Base-by-base conservation (phyloP, 1,140 invertebrate genomes). In the Cheumatopsyche charites region DNA sequence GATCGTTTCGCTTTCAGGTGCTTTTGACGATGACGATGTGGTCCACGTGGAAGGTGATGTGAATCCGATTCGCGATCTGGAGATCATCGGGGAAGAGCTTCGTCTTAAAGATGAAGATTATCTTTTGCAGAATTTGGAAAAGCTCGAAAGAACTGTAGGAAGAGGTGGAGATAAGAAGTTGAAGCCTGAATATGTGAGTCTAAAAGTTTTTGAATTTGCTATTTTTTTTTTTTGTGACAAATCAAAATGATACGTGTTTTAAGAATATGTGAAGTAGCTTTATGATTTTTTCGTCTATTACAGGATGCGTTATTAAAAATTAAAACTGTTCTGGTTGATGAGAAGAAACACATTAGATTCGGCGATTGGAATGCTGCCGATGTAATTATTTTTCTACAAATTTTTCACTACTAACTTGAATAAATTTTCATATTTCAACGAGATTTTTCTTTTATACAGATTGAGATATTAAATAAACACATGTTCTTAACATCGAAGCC, bases 41-140 rank as follows among this genome's bases (percentile, higher is more conserved):
- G 97, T 95, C 29, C 98, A 99, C 79, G 91, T 99, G 0, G 98
- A 99, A 82, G 98, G 98, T 7, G 97, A 99, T 66, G 96, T 99
- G 0, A 93, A 99, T 82, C 98, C 98, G 0, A 90, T 98, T 0
- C 86, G 98, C 62, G 98, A 99, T 87, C 86, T 99, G 75, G 95
- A 96, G 75, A 99, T 98, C 45, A 99, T 99, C 76, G 90, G 89
- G 73, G 95, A 99, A 78, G 98, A 99, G 82, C 83, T 99, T 19
- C 86, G 96, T 9, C 85, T 98, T 2, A 99, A 99, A 82, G 98
- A 99, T 79, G 88, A 93, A 75, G 96, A 98, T 78, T 91, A 91
- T 71, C 81, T 99, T 1, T 81, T 90, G 71, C 87, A 88, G 69
- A 86, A 90, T 75, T 80, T 98, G 43, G 95, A 98, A 43, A 95